A percentile compares a stretch with the other conserved stretches of the same genome.
These are phyloP conservation scores for Dynastes grantii DNA, from an alignment of 2,888 invertebrate genomes.

Conservation along the genomic window DNA sequence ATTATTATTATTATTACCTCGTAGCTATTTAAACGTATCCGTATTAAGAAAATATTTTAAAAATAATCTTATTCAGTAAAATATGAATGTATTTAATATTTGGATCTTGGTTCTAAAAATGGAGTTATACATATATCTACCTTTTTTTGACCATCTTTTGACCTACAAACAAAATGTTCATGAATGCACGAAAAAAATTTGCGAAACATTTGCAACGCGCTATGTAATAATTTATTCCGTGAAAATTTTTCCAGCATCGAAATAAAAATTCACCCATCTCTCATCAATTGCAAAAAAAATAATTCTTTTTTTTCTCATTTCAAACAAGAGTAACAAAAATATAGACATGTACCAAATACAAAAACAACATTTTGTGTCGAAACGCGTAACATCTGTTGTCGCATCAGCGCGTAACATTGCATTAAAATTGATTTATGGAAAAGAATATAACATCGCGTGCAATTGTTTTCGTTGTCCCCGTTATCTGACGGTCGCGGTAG, in stretches of 20 bases:
- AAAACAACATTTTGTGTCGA: neutral
- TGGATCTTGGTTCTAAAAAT: too few relatives aligned
- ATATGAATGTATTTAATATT: too few relatives aligned
- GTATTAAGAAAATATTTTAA: too few relatives aligned
- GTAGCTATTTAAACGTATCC: too few relatives aligned
- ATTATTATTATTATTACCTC: too few relatives aligned
- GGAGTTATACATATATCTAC: too few relatives aligned
- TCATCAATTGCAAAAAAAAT: neutral
- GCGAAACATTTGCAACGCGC: neutral
- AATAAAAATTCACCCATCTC: constrained; percentile 1
- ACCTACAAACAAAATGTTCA: too few relatives aligned
- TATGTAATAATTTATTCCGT: neutral
- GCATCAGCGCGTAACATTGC: constrained; percentile 21
- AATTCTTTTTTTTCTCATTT: neutral
- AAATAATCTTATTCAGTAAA: too few relatives aligned
- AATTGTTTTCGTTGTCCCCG: constrained; percentile 32
- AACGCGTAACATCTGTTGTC: constrained; percentile 30
- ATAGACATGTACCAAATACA: neutral
- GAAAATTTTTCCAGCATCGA: neutral
- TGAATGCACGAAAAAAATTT: neutral
- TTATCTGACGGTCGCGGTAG: neutral
- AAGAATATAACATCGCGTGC: constrained; percentile 38
- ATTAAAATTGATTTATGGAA: constrained; percentile 46
- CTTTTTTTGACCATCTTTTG: too few relatives aligned
- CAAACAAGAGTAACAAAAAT: neutral